Evolutionary conservation across 1,140 invertebrate species (phyloP).

Genomic region (Drosophila sulfurigaster): DNA sequence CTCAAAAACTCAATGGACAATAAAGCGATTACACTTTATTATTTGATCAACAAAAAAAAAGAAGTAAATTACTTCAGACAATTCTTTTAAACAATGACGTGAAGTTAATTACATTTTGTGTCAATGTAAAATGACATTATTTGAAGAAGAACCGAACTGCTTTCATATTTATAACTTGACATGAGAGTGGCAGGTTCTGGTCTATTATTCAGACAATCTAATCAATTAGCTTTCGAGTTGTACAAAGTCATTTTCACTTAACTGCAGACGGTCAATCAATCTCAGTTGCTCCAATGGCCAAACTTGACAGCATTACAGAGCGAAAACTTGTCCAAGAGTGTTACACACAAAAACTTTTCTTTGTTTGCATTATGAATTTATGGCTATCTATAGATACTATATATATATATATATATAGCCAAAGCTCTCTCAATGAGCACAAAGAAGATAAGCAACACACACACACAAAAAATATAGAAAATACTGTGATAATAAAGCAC

Average conservation of each 20-base stretch:
- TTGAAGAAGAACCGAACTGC: not conserved
- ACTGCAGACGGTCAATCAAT: slow-evolving; percentile 41
- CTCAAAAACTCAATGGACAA: not conserved
- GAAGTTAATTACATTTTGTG: slow-evolving; percentile 1
- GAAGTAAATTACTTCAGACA: not conserved
- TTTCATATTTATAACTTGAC: slow-evolving; percentile 26
- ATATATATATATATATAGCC: no score
- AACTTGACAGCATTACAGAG: slow-evolving; percentile 56
- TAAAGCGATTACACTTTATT: slow-evolving; percentile 5
- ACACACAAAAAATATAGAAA: not conserved
- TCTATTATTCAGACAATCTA: slow-evolving; percentile 35
- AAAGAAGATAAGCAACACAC: slow-evolving; percentile 1
- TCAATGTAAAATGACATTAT: slow-evolving; percentile 4
- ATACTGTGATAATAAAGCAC: slow-evolving; percentile 12
- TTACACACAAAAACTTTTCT: slow-evolving; percentile 18
- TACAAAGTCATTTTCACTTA: slow-evolving; percentile 40
- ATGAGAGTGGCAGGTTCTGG: not conserved
- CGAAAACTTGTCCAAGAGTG: slow-evolving; percentile 41
- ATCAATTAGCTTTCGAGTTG: slow-evolving; percentile 37
- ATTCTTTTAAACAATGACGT: not conserved
- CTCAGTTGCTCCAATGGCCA: slow-evolving; percentile 13
- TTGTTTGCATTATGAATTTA: slow-evolving; percentile 59
- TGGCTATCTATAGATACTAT: slow-evolving; percentile 1
- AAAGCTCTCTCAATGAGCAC: not conserved
- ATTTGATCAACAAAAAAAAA: not conserved